phyloP scores from a whole-genome alignment of 2,113 vertebrate genomes.

The Chelonoidis abingdonii region DNA sequence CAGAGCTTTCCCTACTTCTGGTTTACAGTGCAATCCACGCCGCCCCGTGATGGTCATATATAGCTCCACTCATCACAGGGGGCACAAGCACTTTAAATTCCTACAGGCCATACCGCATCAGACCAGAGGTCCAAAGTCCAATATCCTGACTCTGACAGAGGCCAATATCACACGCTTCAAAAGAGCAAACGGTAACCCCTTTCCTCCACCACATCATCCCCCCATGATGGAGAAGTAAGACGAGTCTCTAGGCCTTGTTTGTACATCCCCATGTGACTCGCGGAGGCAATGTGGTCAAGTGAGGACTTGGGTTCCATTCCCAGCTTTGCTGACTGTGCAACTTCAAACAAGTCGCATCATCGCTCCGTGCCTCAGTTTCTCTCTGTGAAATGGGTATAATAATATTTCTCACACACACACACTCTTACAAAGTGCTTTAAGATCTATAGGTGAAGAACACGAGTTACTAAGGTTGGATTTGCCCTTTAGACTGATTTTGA shows the following conservation, averaged over 20 bases:
- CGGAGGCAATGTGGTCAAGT: neutral
- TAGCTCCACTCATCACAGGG: neutral
- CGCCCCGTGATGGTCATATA: neutral
- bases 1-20: neutral
- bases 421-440: neutral
- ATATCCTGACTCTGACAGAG: neutral
- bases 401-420: neutral
- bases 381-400: neutral
- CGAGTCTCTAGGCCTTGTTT: neutral
- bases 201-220: neutral
- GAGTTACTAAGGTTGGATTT: neutral
- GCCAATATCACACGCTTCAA: neutral
- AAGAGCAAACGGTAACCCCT: neutral
- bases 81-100: neutral
- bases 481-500: neutral
- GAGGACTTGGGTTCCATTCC: neutral
- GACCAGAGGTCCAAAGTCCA: neutral
- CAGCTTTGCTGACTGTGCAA: neutral
- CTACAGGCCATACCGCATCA: neutral
- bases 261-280: neutral
- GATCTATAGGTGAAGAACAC: neutral
- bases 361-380: neutral
- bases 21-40: neutral
- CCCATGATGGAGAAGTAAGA: neutral
- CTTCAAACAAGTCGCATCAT: neutral